These are phyloP conservation scores for Anisognathus igniventris DNA, from an alignment of 2,797 vertebrate species.

Conservation along the genomic window DNA sequence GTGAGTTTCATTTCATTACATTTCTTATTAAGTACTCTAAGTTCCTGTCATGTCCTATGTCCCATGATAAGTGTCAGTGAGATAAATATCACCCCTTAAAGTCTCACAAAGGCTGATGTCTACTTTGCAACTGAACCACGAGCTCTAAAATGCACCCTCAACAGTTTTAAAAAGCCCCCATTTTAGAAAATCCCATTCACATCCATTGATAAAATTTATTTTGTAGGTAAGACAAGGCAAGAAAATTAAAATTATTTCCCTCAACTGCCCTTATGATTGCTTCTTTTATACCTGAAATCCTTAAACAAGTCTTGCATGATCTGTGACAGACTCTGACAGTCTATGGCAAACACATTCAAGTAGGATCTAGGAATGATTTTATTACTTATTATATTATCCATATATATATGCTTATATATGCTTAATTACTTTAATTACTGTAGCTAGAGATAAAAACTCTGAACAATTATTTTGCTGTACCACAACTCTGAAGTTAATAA, in stretches of 20 bases:
- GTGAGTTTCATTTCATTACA: background rate
- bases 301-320: background rate
- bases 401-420: no score
- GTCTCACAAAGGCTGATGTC: background rate
- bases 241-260: background rate
- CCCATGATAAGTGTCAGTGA: background rate
- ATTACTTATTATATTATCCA: background rate
- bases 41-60: background rate
- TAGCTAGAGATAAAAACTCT: background rate
- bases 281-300: background rate
- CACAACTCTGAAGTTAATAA: background rate
- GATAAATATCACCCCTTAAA: background rate
- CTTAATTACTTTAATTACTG: background rate
- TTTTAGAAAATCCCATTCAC: background rate
- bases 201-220: background rate
- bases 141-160: background rate
- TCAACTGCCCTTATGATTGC: background rate
- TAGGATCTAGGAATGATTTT: background rate
- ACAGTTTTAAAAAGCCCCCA: fast-evolving
- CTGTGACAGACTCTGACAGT: background rate
- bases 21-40: background rate
- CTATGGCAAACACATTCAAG: background rate
- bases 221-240: background rate
- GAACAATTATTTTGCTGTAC: background rate
- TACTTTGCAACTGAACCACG: background rate